Conservation (phyloP, 1,140 invertebrate species). For the Drosophila novamexicana region DNA sequence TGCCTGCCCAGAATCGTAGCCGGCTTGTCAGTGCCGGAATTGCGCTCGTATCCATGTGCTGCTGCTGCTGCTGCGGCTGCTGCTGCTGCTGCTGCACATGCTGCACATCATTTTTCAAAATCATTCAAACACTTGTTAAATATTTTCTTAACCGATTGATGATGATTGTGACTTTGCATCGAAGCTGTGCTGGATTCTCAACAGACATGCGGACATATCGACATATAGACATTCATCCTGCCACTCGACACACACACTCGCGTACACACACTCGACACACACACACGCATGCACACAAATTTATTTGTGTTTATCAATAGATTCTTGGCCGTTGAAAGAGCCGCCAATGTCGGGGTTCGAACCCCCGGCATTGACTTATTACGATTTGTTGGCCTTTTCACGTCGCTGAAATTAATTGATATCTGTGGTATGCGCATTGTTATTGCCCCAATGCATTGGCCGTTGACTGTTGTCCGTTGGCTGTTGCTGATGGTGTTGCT, state of each 20-base stretch:
- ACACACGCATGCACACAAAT: constrained; percentile 23
- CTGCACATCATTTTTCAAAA: constrained; percentile 83
- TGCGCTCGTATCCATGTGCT: constrained; percentile 7
- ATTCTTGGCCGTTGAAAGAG: constrained; percentile 31
- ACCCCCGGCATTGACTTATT: constrained; percentile 75
- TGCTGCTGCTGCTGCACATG: constrained; percentile 55
- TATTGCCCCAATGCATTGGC: constrained; percentile 35
- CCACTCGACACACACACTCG: constrained; percentile 39
- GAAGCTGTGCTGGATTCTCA: constrained; percentile 31
- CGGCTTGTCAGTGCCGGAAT: not conserved
- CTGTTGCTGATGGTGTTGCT: constrained; percentile 36
- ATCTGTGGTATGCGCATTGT: constrained; percentile 81
- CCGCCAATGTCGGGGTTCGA: not conserved
- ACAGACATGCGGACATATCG: constrained; percentile 17
- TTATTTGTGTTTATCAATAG: constrained; percentile 82
- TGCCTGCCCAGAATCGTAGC: constrained; percentile 10
- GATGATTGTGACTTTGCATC: constrained; percentile 73
- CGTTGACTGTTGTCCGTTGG: constrained; percentile 6
- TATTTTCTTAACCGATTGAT: constrained; percentile 83
- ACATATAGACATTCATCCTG: constrained; percentile 56
- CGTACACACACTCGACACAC: too few relatives aligned
- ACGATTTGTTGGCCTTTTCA: constrained; percentile 82
- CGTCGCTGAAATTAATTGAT: constrained; percentile 81
- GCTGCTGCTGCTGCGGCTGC: constrained; percentile 17
- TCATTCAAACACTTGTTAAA: constrained; percentile 83